These are phyloP conservation scores for Drosophila ercepeae DNA, from an alignment of 1,140 invertebrate species.

Conservation along the genomic window DNA sequence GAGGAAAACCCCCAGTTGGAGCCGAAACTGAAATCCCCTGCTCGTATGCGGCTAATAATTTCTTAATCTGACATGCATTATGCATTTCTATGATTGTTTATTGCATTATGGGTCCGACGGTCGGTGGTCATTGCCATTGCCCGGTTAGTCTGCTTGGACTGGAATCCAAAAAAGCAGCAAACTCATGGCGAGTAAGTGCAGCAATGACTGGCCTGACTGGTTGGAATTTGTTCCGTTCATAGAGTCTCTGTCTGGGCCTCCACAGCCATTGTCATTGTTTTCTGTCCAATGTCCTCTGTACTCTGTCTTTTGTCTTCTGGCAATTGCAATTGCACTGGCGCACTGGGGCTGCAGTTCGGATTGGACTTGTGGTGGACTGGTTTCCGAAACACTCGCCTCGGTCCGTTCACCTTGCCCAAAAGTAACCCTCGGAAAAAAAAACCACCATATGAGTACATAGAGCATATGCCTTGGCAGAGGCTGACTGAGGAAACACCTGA, in stretches of 20 bases:
- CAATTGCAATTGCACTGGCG: conserved; percentile 57
- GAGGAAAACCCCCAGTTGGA: neutral
- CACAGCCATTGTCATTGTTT: conserved; percentile 62
- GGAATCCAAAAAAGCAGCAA: conserved; percentile 44
- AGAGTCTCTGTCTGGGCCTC: conserved; percentile 15
- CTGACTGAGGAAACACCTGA: conserved; percentile 67
- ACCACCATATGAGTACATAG: conserved; percentile 33
- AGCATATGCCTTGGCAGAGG: conserved; percentile 31
- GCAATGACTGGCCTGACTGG: conserved; percentile 71
- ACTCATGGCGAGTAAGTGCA: conserved; percentile 66
- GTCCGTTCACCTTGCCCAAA: conserved; percentile 71
- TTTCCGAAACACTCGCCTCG: conserved; percentile 35
- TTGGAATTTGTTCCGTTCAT: conserved; percentile 34
- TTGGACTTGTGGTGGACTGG: conserved; percentile 39
- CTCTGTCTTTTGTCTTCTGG: conserved; percentile 28
- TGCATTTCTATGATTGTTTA: conserved; percentile 78
- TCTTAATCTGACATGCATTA: conserved; percentile 77
- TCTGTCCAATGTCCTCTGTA: neutral
- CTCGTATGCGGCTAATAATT: conserved; percentile 65
- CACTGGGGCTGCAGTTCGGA: conserved; percentile 23
- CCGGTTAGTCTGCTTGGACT: conserved; percentile 20
- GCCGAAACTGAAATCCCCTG: neutral
- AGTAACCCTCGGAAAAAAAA: conserved; percentile 50
- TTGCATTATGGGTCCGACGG: conserved; percentile 47
- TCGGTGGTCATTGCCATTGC: conserved; percentile 63